These are phyloP conservation scores for Eurytoma californica DNA, from an alignment of 2,888 invertebrate species.

Conservation along the genomic window DNA sequence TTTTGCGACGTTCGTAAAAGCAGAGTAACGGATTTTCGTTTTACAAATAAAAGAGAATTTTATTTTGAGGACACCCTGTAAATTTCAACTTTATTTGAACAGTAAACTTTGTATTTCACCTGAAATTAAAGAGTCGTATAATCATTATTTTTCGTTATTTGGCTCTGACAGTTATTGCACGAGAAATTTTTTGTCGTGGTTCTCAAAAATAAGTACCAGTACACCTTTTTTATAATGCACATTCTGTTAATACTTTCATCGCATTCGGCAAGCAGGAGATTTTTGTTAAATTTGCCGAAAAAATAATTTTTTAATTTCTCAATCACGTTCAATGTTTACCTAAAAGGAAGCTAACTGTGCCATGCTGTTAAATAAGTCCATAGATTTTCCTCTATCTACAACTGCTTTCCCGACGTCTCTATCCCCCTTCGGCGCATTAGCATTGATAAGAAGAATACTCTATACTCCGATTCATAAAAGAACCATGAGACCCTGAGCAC, in stretches of 20 bases:
- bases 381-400: background rate
- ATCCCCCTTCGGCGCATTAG: slow-evolving; percentile 28
- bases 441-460: slow-evolving; percentile 46
- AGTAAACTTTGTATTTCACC: slow-evolving; percentile 4
- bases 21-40: slow-evolving; percentile 19
- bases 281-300: too few relatives aligned
- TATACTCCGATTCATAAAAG: slow-evolving; percentile 36
- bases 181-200: background rate
- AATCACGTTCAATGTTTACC: background rate
- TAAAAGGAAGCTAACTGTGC: background rate
- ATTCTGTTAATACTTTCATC: too few relatives aligned
- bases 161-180: background rate
- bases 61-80: slow-evolving; percentile 21
- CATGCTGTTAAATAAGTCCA: background rate
- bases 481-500: slow-evolving; percentile 12
- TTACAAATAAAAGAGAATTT: slow-evolving; percentile 9
- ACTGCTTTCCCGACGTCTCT: background rate
- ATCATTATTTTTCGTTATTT: background rate
- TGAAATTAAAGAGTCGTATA: slow-evolving; percentile 10
- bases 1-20: background rate
- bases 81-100: slow-evolving; percentile 37
- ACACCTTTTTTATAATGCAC: too few relatives aligned
- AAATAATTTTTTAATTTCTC: background rate
- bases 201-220: slow-evolving; percentile 3
- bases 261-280: too few relatives aligned